Conservation (phyloP, 2,888 invertebrate species). For the Lysandra bellargus region DNA sequence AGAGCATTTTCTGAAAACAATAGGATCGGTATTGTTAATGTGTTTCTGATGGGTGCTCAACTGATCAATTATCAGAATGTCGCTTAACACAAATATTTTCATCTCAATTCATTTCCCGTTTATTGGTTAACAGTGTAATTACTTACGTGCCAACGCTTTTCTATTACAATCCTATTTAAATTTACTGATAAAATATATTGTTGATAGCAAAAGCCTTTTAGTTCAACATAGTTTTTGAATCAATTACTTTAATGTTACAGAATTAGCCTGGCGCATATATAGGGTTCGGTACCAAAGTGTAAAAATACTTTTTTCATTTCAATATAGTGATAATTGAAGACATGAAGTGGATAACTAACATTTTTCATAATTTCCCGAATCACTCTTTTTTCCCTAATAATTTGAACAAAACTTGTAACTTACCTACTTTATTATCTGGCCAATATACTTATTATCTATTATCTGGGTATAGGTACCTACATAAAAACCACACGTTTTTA, state of each 20-base stretch:
- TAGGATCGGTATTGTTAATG: slow-evolving; percentile 62
- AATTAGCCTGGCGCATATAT: background rate
- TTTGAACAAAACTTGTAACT: too few species aligned
- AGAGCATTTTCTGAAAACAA: slow-evolving; percentile 36
- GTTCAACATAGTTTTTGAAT: background rate
- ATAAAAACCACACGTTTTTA: too few species aligned
- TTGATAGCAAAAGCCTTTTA: background rate
- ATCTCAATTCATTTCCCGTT: background rate
- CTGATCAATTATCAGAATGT: slow-evolving; percentile 53
- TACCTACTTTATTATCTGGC: too few species aligned
- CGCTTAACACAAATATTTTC: slow-evolving; percentile 21
- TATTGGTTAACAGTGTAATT: background rate
- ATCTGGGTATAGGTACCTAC: too few species aligned
- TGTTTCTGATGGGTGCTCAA: slow-evolving; percentile 76
- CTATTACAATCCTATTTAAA: slow-evolving; percentile 4
- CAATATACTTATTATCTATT: too few species aligned
- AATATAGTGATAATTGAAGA: too few species aligned
- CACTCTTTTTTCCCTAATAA: too few species aligned
- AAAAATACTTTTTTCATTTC: too few species aligned
- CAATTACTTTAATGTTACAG: background rate
- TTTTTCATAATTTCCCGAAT: too few species aligned
- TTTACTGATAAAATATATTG: background rate
- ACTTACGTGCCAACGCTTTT: background rate
- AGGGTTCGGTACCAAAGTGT: too few species aligned
- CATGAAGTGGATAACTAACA: too few species aligned